A percentile compares a stretch with the other conserved stretches of the same genome.
phyloP scores from a whole-genome alignment of 2,888 invertebrate genomes.

The Pristionchus mayeri region DNA sequence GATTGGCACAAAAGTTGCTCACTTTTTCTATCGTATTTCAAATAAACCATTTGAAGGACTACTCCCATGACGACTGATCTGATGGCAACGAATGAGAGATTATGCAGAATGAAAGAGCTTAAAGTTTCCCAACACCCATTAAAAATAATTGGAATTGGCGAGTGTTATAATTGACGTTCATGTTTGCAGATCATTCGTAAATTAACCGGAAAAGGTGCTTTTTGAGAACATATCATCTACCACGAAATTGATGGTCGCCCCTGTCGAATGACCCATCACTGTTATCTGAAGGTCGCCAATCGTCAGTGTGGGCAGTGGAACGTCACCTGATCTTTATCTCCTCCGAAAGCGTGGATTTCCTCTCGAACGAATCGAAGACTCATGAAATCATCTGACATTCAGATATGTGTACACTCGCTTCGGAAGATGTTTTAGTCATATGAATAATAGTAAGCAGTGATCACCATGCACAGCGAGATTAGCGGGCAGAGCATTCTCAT shows the following conservation, averaged over 20 bases:
- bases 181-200: too few relatives aligned
- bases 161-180: too few relatives aligned
- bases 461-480: conserved; percentile 26
- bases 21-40: too few relatives aligned
- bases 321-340: conserved; percentile 13
- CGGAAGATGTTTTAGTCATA: not conserved
- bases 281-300: not conserved
- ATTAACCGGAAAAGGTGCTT: too few relatives aligned
- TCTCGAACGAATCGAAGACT: not conserved
- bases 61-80: too few relatives aligned
- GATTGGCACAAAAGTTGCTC: too few relatives aligned
- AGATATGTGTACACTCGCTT: not conserved
- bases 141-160: too few relatives aligned
- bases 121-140: too few relatives aligned
- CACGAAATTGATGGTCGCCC: not conserved
- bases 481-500: conserved; percentile 21
- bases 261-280: not conserved
- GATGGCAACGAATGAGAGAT: too few relatives aligned
- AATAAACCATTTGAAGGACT: too few relatives aligned
- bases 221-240: too few relatives aligned
- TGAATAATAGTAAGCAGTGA: not conserved
- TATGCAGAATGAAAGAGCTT: too few relatives aligned
- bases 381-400: not conserved
- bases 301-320: not conserved
- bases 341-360: conserved; percentile 29